Evolutionary conservation across 2,797 vertebrate species (phyloP).

Genomic region (Pelochelys cantorii): DNA sequence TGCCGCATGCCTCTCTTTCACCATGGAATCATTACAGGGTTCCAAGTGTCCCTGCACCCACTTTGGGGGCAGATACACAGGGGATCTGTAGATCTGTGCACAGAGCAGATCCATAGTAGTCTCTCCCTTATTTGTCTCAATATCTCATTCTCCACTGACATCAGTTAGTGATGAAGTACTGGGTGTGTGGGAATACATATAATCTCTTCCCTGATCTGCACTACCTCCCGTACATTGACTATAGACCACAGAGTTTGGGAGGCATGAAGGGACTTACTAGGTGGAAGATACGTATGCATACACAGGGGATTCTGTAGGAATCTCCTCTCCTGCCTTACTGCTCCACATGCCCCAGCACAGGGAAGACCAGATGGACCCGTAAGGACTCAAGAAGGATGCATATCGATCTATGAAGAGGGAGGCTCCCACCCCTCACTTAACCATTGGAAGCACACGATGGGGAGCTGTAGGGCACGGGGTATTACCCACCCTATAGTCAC

Average conservation of each 20-base stretch:
- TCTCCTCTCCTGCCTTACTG: not conserved
- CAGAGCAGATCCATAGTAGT: not conserved
- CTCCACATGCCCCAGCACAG: not conserved
- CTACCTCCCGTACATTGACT: not conserved
- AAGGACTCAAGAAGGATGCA: not conserved
- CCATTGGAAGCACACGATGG: not conserved
- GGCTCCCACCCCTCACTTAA: not conserved
- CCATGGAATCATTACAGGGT: not conserved
- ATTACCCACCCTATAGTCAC: not conserved
- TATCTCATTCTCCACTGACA: not conserved
- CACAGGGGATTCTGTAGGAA: not conserved
- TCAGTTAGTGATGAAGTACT: not conserved
- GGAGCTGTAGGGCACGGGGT: not conserved
- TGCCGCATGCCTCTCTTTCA: not conserved
- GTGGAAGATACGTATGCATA: not conserved
- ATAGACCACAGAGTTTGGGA: not conserved
- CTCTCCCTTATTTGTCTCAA: not conserved
- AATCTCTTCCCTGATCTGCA: not conserved
- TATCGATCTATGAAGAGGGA: not conserved
- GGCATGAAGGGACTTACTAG: not conserved
- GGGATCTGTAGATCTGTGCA: not conserved
- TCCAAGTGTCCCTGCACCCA: not conserved
- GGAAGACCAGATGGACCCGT: not conserved
- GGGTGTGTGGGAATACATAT: not conserved
- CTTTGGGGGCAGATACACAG: not conserved